These are phyloP conservation scores for Drymonia ruficornis DNA, from an alignment of 2,888 invertebrate species.

Conservation along the genomic window DNA sequence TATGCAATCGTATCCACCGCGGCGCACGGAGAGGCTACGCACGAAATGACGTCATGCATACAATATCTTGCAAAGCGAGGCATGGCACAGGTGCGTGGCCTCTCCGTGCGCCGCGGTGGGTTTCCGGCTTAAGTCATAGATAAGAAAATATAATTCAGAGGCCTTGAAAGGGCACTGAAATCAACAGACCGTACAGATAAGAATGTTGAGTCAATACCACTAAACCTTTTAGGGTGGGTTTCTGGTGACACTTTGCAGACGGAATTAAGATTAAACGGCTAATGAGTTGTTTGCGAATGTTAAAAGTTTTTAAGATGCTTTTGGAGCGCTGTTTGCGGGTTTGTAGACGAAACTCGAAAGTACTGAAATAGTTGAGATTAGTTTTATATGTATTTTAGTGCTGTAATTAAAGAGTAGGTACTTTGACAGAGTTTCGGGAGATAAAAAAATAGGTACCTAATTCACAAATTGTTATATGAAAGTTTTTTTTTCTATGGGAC, in stretches of 20 bases:
- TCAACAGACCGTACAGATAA: background rate
- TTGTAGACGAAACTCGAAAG: conserved; percentile 7
- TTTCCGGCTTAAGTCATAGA: too few species aligned
- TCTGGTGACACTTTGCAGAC: conserved; percentile 77
- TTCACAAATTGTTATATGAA: too few species aligned
- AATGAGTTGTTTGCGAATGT: conserved; percentile 74
- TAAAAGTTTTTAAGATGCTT: conserved; percentile 72
- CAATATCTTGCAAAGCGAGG: too few species aligned
- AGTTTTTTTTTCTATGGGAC: too few species aligned
- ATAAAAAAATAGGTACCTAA: too few species aligned
- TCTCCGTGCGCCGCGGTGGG: too few species aligned
- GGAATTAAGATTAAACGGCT: conserved; percentile 75
- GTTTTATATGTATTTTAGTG: conserved; percentile 14
- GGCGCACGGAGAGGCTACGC: too few species aligned
- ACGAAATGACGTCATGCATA: too few species aligned
- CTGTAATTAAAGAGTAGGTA: conserved; percentile 8
- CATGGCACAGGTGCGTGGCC: too few species aligned
- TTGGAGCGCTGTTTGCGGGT: conserved; percentile 40
- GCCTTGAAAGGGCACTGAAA: background rate
- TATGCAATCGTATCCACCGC: too few species aligned
- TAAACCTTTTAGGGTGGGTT: conserved; percentile 63
- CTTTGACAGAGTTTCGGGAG: conserved; percentile 1
- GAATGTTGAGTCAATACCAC: background rate
- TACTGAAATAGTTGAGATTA: conserved; percentile 7
- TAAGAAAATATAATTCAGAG: background rate